Base-by-base conservation (phyloP, 2,888 invertebrate species). In the Drosophila nr. perissopoda region DNA sequence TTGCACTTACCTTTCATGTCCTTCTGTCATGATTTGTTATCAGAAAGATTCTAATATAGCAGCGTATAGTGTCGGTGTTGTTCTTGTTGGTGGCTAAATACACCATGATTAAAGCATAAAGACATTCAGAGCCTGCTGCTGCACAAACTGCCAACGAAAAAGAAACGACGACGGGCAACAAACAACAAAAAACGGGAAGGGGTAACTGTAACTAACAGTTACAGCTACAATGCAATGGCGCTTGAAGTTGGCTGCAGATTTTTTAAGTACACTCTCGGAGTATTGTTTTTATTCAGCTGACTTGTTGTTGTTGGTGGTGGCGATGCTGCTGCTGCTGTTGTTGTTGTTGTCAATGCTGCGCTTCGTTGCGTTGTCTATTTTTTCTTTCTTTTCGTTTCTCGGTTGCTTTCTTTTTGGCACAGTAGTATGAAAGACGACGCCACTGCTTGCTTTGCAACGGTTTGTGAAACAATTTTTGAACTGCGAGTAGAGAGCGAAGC, bases 21-120 rank as follows among this genome's bases (percentile, higher is more conserved):
- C 95, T 95, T 97, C 97, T 96, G 96, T 97, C 97, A 97, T 97
- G 96, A 94, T 97, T 96, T 94, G 96, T 96, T 94, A 95, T 95
- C 95, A 95, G 95, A 95, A 96, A 96, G 95, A 95, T 95, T 95
- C 96, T 96, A 97, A 95, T 96, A 95, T 95, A 95, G 95, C 95
- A 95, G 95, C 95, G 95, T 96, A 92, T 91, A 95, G 95, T 95
- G 95, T 91, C 89, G 87, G 85, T 88, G 90, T 89, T 88, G 90
- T 90, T 87, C 85, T 88, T 84, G 86, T 83, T 90, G 92, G 92
- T 91, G 91, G 95, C 95, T 95, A 95, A 95, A 95, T 95, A 95
- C 96, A 96, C 95, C 96, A 96, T 96, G 96, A 96, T 96, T 95
- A 95, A 94, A 94, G 95, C 95, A 95, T 96, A 95, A 95, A 95